Base-by-base conservation (phyloP, 2,888 invertebrate genomes). In the Drosophila recens region DNA sequence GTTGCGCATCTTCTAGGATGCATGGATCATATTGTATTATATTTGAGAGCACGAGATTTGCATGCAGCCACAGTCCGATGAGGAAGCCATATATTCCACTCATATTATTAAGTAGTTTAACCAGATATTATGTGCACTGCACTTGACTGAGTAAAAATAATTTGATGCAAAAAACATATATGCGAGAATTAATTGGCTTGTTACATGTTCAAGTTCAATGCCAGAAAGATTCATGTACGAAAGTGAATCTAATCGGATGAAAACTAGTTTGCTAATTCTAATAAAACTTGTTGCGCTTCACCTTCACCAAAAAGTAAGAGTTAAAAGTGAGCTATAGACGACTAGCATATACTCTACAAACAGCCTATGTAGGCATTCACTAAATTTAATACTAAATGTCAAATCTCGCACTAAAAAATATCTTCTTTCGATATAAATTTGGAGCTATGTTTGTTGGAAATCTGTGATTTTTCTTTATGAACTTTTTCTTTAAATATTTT, bases 1-100 rank as follows among this genome's bases (percentile, higher is more conserved):
- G 34, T 2, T 66, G 15, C 3, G 70, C 70, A 63, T 68, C 80
- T 63, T 72, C 80, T 11, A 80, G 34, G 20, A 70, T 17, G 0
- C 0, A 1, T 1, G 67, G 17, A 40, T 58, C 40, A 42, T 75
- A 67, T 38, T 54, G 40, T 23, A 61, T 0, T 17, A 79, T n/a
- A 38, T 59, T 13, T 2, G 52, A 49, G 3, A 15, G 30, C 36
- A 38, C 46, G 5, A 59, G 15, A 64, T 63, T 64, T 9, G 10
- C 51, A 33, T 54, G 45, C 45, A 70, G 27, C 20, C 57, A 64
- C 2, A 61, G 15, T 8, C 56, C 54, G 51, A 77, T 36, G 13
- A 79, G 61, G 43, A 53, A 61, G 46, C 17, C 20, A 56, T 56
- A 52, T 8, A 68, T 30, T 8, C 15, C 8, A 13, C 20, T 15